Conservation (phyloP, 2,797 vertebrate species). For the Astyanax mexicanus region DNA sequence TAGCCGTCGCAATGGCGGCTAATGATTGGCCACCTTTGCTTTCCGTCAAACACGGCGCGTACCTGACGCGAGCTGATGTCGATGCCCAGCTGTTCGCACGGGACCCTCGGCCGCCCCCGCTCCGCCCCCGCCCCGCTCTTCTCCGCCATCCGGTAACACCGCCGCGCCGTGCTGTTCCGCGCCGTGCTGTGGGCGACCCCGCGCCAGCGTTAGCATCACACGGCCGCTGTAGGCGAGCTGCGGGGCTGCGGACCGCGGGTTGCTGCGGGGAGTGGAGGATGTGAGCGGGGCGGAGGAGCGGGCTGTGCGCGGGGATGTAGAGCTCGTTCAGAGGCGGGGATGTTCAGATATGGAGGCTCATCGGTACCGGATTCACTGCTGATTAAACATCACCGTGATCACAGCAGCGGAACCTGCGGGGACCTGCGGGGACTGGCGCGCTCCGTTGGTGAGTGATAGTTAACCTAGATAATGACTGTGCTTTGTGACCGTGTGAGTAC, state of each 20-base stretch:
- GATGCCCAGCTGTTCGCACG: conserved; percentile 59
- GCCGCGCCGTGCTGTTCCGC: conserved; percentile 41
- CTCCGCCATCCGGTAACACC: conserved; percentile 39
- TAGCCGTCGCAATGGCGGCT: too few relatives aligned
- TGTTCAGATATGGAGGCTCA: not conserved
- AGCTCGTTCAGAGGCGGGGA: not conserved
- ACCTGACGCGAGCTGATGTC: conserved; percentile 63
- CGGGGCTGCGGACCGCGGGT: too few relatives aligned
- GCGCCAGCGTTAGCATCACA: not conserved
- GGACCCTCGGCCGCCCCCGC: too few relatives aligned
- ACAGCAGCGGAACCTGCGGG: too few relatives aligned
- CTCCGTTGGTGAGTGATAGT: conserved; percentile 34
- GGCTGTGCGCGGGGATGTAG: too few relatives aligned
- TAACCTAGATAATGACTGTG: too few relatives aligned
- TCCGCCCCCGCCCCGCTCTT: conserved; percentile 34
- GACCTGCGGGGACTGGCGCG: too few relatives aligned
- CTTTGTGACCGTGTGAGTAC: too few relatives aligned
- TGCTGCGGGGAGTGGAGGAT: too few relatives aligned
- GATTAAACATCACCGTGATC: too few relatives aligned
- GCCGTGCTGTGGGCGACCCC: conserved; percentile 19
- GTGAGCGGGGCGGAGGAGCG: too few relatives aligned
- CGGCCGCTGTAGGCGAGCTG: too few relatives aligned
- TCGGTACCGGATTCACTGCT: conserved; percentile 8
- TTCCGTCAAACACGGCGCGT: conserved; percentile 44
- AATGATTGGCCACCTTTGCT: conserved; percentile 51